Evolutionary conservation across 2,888 invertebrate species (phyloP).

Genomic region (Cryptocephalus primarius): DNA sequence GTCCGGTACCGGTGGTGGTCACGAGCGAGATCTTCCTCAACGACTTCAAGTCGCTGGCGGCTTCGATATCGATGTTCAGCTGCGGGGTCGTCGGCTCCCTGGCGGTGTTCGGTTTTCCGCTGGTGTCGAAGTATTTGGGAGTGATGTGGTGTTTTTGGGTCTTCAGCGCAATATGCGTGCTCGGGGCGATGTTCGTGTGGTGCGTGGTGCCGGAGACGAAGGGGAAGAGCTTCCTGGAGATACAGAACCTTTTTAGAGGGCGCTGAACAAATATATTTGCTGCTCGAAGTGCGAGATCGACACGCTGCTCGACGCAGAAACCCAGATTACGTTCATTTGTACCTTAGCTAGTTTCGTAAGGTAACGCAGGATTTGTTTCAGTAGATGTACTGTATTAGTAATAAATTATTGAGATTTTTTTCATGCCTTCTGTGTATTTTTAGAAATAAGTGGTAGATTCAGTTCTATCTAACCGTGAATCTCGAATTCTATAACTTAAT

Average conservation of each 20-base stretch:
- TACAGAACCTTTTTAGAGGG: not conserved
- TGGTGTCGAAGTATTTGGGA: not conserved
- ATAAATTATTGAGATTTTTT: too few species aligned
- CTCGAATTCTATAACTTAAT: too few species aligned
- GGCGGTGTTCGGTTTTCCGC: not conserved
- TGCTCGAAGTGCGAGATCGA: too few species aligned
- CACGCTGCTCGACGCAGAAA: too few species aligned
- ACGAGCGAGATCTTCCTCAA: constrained; percentile 72
- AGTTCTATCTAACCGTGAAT: too few species aligned
- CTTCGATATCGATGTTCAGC: constrained; percentile 21
- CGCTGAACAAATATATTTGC: too few species aligned
- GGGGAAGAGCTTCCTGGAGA: not conserved
- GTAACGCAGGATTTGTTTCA: too few species aligned
- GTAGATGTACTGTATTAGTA: too few species aligned
- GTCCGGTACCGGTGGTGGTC: constrained; percentile 70
- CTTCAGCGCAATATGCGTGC: not conserved
- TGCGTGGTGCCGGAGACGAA: not conserved
- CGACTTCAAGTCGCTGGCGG: constrained; percentile 51
- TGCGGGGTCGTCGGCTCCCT: not conserved
- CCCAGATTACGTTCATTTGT: too few species aligned
- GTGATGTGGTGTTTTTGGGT: constrained; percentile 1
- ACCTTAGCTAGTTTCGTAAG: too few species aligned
- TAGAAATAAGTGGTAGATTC: too few species aligned
- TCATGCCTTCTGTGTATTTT: too few species aligned
- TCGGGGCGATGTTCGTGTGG: not conserved